Evolutionary conservation across 2,888 invertebrate species (phyloP), one percentile per base, ranked within the genome.

Genomic region (Amaurobius ferox): DNA sequence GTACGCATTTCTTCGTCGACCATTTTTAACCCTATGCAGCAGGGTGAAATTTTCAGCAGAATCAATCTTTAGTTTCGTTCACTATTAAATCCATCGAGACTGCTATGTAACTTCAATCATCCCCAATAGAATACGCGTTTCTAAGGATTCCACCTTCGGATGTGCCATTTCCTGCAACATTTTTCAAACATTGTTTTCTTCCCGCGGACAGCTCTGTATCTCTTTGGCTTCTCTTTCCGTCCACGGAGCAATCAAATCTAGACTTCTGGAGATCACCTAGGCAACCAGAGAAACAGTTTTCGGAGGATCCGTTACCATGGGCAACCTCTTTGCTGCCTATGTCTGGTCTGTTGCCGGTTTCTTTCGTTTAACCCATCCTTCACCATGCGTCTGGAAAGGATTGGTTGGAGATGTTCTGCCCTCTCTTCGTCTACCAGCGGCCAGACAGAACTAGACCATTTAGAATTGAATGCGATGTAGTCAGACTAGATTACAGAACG

Each of bases 141-240:
- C n/a, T n/a, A n/a, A 16, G 44, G 44, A 44, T 9, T 55, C 23
- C 23, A 16, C n/a, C 55, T 23, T 23, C 5, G 13, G 5, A 55
- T 23, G 7, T 55, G 7, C n/a, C 23, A 55, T 55, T 55, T 55
- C 55, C 55, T 55, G 55, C 23, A 11, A 23, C 55, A 55, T 11
- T 55, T n/a, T 55, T 55, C 23, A 23, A 23, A 55, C 3, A 19
- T 5, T 55, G 55, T 23, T 55, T 55, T 55, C 16, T 16, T 55
- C 23, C 23, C 55, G 35, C 9, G 35, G 23, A 23, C 55, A 55
- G 3, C 23, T 1, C 55, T 55, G 55, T 23, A 1, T 23, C 23
- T 55, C 23, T 23, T 55, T 3, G 55, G 55, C 2, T 55, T 55
- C 55, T 55, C 55, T 55, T 55, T 55, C 55, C 55, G 55, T 55